These are phyloP conservation scores for Micoletzkya japonica DNA, from an alignment of 2,888 invertebrate genomes.

Conservation along the genomic window DNA sequence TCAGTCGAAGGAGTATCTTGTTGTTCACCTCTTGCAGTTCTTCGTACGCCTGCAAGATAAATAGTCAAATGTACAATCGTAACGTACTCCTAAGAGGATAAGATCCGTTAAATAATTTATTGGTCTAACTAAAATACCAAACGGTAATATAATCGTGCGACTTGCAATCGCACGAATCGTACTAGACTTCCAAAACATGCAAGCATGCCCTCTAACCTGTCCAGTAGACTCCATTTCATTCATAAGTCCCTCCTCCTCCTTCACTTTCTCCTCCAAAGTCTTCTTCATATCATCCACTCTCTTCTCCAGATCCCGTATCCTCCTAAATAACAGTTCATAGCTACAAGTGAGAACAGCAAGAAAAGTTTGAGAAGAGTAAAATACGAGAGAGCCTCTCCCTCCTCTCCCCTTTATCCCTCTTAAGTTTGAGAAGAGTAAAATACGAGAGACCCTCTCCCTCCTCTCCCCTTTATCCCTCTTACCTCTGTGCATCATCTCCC, in stretches of 20 bases:
- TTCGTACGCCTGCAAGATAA: constrained; percentile 77
- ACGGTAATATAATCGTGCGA: background rate
- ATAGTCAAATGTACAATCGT: too few species aligned
- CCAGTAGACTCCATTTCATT: constrained; percentile 99
- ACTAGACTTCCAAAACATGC: background rate
- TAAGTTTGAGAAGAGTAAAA: too few species aligned
- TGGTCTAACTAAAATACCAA: background rate
- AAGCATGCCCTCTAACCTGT: constrained; percentile 79
- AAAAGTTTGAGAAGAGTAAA: too few species aligned
- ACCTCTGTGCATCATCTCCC: constrained; percentile 5
- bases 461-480: too few species aligned
- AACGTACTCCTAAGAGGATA: too few species aligned
- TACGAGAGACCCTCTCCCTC: too few species aligned
- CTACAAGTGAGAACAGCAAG: too few species aligned
- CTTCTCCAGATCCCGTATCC: constrained; percentile 64
- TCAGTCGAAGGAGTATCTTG: constrained; percentile 85
- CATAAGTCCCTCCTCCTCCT: constrained; percentile 91
- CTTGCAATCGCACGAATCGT: background rate
- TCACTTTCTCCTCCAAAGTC: constrained; percentile 76
- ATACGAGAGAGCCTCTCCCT: too few species aligned
- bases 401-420: too few species aligned
- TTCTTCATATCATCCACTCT: constrained; percentile 88
- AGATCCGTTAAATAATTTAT: too few species aligned
- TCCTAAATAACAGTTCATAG: too few species aligned
- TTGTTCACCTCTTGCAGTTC: constrained; percentile 99